These are phyloP conservation scores for Neelides sp. DNA, from an alignment of 1,140 invertebrate genomes.

Conservation along the genomic window DNA sequence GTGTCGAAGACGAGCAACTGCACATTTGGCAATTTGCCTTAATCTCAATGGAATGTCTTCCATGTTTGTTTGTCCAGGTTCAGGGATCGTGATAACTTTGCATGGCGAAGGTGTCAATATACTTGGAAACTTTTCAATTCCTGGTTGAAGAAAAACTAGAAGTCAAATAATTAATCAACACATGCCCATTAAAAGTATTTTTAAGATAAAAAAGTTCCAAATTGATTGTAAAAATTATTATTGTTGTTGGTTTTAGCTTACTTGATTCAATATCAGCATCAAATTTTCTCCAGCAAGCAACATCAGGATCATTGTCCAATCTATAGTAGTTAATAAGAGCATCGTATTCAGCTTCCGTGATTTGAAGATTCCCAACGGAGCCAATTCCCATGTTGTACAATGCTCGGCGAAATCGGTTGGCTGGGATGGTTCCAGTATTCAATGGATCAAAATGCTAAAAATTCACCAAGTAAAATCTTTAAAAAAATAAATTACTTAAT, in stretches of 20 bases:
- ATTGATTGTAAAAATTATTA: too few relatives aligned
- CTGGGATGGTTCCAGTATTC: constrained; percentile 19
- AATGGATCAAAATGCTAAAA: constrained; percentile 23
- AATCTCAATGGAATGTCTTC: constrained; percentile 20
- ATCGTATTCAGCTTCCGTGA: constrained; percentile 28
- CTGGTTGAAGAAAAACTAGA: constrained; percentile 29
- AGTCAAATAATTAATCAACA: constrained; percentile 1
- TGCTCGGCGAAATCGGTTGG: constrained; percentile 28
- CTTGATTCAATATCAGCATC: constrained; percentile 29
- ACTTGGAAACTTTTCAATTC: constrained; percentile 26
- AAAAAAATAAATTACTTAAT: not conserved
- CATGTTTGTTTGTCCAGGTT: constrained; percentile 20
- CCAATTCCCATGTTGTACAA: constrained; percentile 24
- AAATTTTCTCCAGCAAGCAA: constrained; percentile 31
- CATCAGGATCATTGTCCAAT: constrained; percentile 11
- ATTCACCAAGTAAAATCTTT: constrained; percentile 4
- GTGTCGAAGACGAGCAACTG: constrained; percentile 22
- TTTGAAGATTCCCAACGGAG: constrained; percentile 10
- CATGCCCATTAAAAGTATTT: too few relatives aligned
- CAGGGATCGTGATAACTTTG: constrained; percentile 14
- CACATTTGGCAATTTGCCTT: constrained; percentile 26
- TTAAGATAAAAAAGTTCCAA: too few relatives aligned
- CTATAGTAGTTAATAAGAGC: constrained; percentile 30
- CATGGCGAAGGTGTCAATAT: constrained; percentile 23
- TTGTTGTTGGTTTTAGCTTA: constrained; percentile 7